Evolutionary conservation across 2,797 vertebrate species (phyloP).

Genomic region (Dicrostonyx torquatus): DNA sequence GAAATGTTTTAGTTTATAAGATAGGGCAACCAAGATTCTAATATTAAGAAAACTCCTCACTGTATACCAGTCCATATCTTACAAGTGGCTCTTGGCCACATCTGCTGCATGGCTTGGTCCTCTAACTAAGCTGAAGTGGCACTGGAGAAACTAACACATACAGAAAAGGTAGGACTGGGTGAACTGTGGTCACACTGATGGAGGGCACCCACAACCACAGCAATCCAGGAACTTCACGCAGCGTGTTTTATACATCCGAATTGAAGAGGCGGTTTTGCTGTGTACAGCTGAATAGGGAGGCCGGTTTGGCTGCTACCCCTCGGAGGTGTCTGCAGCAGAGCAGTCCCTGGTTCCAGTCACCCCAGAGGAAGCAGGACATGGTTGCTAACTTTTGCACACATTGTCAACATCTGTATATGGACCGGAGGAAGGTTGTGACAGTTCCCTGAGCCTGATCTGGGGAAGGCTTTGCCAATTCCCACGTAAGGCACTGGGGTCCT

Average conservation of each 20-base stretch:
- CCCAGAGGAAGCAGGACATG: not conserved
- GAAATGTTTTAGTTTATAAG: slow-evolving; percentile 32
- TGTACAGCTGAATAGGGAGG: not conserved
- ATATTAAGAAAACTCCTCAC: not conserved
- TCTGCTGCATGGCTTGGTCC: not conserved
- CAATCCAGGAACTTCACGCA: not conserved
- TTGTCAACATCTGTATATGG: no score
- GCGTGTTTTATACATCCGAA: not conserved
- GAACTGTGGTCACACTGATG: not conserved
- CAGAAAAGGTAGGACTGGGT: not conserved
- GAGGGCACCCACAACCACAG: not conserved
- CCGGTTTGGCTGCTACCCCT: not conserved
- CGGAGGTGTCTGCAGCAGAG: not conserved
- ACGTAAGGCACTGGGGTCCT: not conserved
- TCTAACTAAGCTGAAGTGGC: not conserved
- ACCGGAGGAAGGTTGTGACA: not conserved
- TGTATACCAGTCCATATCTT: not conserved
- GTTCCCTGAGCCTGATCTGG: not conserved
- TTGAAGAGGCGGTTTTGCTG: not conserved
- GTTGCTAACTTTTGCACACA: not conserved
- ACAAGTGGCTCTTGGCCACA: not conserved
- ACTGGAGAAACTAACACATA: not conserved
- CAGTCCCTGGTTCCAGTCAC: not conserved
- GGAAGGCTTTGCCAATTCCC: not conserved
- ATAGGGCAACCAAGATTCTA: not conserved